These are phyloP conservation scores for Temnopleurus reevesii DNA, from an alignment of 53 echinoderm and acorn worm species.

Conservation along the genomic window DNA sequence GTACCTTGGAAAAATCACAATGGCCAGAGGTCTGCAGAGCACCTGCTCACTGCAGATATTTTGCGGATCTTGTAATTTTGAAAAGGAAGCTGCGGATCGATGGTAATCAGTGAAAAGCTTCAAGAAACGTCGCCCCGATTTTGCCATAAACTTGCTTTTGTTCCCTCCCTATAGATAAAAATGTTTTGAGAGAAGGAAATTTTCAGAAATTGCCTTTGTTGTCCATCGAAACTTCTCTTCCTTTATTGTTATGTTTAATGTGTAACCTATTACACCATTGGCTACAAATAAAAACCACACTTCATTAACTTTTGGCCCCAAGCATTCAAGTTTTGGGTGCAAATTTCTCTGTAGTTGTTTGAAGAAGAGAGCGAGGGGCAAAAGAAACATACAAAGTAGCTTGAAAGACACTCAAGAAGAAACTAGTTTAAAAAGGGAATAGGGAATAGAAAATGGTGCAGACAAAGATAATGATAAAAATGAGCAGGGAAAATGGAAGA, in stretches of 20 bases:
- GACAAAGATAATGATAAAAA: no score
- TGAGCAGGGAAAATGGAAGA: no score
- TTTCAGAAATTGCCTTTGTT: neutral
- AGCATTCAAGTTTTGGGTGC: neutral
- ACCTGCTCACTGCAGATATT: neutral
- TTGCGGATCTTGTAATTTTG: conserved; percentile 13
- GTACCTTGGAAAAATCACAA: neutral
- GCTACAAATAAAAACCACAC: neutral
- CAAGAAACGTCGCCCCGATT: neutral
- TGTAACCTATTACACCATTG: neutral
- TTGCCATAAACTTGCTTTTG: neutral
- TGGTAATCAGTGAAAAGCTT: conserved; percentile 22
- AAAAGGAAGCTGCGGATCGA: conserved; percentile 13
- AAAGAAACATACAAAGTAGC: no score
- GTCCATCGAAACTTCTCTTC: neutral
- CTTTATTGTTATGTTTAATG: neutral
- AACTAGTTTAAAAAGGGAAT: no score
- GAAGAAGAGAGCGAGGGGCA: neutral
- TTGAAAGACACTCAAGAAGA: no score
- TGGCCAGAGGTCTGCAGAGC: neutral
- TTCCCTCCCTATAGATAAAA: neutral
- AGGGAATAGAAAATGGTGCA: no score
- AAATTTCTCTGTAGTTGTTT: neutral
- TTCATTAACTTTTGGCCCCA: neutral
- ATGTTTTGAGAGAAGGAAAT: neutral